Base-by-base conservation (phyloP, 1,140 invertebrate genomes). In the Saccostrea echinata region DNA sequence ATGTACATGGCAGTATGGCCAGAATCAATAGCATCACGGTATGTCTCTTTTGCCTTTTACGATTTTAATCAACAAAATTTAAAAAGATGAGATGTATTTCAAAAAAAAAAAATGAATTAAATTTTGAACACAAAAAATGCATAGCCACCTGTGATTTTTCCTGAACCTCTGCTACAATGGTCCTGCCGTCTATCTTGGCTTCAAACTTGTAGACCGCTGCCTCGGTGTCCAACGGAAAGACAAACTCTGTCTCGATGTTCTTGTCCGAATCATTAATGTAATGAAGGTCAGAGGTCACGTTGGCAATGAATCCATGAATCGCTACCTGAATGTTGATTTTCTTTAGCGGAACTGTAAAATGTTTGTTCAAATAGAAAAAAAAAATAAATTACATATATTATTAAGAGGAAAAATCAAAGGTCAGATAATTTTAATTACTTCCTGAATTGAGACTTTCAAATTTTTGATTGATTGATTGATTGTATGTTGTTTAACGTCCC, bases 11-110 rank as follows among this genome's bases (percentile, higher is more conserved):
- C 97, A 11, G 96, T 95, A 80, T 96, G 92, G 9, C 97, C 97
- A 57, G 94, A 94, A 3, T 94, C 93, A 0, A 97, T 95, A 9
- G 97, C 97, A 53, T 96, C 91, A 55, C 96, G 94, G 91, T 97
- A 97, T 52, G 96, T 96, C 88, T 96, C 94, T 92, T 96, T 96
- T 0, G 97, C 97, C 94, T 90, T 24, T 81, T 4, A 43, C 43
- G n/a, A n/a, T n/a, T n/a, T n/a, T n/a, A n/a, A n/a, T n/a, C n/a
- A n/a, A n/a, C n/a, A n/a, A n/a, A n/a, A n/a, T n/a, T n/a, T n/a
- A n/a, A n/a, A n/a, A n/a, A n/a, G n/a, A n/a, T n/a, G n/a, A n/a
- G n/a, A n/a, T n/a, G n/a, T n/a, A n/a, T n/a, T n/a, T n/a, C n/a
- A n/a, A n/a, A n/a, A n/a, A n/a, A n/a, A n/a, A n/a, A n/a, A n/a